Conservation (phyloP, 1,140 invertebrate species). For the Diprion similis region DNA sequence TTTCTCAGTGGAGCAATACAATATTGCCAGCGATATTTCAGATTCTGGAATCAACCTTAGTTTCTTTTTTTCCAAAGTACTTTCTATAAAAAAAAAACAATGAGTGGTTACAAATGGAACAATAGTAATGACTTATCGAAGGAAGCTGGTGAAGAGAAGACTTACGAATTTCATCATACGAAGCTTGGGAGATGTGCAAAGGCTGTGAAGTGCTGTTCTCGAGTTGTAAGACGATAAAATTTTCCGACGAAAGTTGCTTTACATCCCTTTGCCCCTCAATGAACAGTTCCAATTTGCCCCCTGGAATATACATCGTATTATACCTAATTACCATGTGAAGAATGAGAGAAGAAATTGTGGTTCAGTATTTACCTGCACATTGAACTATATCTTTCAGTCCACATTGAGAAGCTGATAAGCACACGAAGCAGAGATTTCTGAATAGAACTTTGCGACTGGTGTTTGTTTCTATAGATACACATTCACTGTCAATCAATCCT, state of each 20-base stretch:
- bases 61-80: conserved; percentile 32
- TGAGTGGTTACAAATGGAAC: conserved; percentile 24
- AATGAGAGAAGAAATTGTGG: conserved; percentile 26
- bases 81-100: conserved; percentile 57
- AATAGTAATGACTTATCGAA: not conserved
- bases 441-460: conserved; percentile 64
- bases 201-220: conserved; percentile 39
- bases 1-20: conserved; percentile 67
- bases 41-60: conserved; percentile 69
- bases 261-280: conserved; percentile 59
- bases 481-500: conserved; percentile 61
- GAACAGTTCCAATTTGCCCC: conserved; percentile 41
- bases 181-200: conserved; percentile 59
- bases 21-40: conserved; percentile 71
- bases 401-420: conserved; percentile 66
- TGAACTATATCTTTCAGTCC: conserved; percentile 59
- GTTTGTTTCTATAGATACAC: conserved; percentile 64
- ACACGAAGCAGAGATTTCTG: conserved; percentile 67
- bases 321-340: not conserved
- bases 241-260: conserved; percentile 53
- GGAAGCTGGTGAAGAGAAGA: not conserved
- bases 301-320: not conserved
- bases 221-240: conserved; percentile 63
- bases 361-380: conserved; percentile 45
- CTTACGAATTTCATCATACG: conserved; percentile 56